Percentiles rank a stretch among this genome's conserved stretches.
phyloP scores from a whole-genome alignment of 2,888 invertebrate species.

The Dinocampus coccinellae region DNA sequence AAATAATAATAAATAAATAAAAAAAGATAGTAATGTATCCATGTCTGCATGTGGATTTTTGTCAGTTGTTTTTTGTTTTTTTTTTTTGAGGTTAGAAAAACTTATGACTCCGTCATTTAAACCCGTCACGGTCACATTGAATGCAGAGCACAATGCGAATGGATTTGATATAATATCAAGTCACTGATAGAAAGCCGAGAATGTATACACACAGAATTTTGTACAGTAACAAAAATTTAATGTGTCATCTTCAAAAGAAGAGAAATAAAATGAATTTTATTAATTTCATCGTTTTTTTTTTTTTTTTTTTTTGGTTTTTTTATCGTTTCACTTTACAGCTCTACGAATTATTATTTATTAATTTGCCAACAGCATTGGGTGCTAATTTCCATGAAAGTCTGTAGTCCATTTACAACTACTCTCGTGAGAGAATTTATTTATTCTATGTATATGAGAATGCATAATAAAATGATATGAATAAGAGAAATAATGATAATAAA shows the following conservation, averaged over 20 bases:
- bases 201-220: no score
- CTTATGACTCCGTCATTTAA: constrained; percentile 32
- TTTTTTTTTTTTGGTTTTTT: no score
- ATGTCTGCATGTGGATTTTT: not conserved
- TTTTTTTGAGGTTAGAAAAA: no score
- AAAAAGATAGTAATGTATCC: not conserved
- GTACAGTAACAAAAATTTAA: no score
- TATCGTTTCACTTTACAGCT: not conserved
- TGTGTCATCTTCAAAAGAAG: no score
- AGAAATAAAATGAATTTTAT: no score
- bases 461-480: not conserved
- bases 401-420: not conserved
- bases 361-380: not conserved
- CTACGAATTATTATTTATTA: not conserved
- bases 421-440: no score
- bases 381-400: not conserved
- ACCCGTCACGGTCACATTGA: constrained; percentile 26
- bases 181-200: not conserved
- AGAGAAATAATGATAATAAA: not conserved
- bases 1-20: no score
- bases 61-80: no score
- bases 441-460: not conserved
- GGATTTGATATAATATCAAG: constrained; percentile 21
- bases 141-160: constrained; percentile 29
- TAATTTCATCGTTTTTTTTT: no score